phyloP scores from a whole-genome alignment of 2,888 invertebrate genomes.

The Phymatocera aterrima region DNA sequence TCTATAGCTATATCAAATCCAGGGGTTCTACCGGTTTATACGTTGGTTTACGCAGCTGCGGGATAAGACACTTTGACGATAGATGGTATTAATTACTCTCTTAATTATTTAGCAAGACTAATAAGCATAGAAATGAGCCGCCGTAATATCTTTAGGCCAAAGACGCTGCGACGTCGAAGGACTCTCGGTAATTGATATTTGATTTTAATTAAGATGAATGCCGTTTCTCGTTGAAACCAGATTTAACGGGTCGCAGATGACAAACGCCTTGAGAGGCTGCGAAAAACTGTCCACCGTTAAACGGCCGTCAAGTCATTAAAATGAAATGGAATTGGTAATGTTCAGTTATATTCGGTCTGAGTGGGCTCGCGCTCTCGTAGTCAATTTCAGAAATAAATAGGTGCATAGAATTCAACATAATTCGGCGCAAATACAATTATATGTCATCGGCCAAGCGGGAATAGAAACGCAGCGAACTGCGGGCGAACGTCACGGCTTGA shows the following conservation, averaged over 20 bases:
- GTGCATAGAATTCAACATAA: slow-evolving; percentile 14
- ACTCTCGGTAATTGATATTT: slow-evolving; percentile 29
- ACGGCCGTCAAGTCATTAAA: not conserved
- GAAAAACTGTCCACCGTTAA: not conserved
- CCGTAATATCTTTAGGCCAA: not conserved
- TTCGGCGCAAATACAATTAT: slow-evolving; percentile 20
- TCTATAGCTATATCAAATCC: too few species aligned
- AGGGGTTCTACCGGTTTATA: not conserved
- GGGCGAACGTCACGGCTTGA: slow-evolving; percentile 31
- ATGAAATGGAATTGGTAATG: slow-evolving; percentile 24
- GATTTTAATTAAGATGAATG: slow-evolving; percentile 42
- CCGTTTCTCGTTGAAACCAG: slow-evolving; percentile 18
- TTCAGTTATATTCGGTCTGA: not conserved
- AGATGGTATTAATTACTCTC: slow-evolving; percentile 35
- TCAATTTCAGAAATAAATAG: not conserved
- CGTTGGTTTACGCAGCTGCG: not conserved
- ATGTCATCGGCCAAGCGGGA: slow-evolving; percentile 14
- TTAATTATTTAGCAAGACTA: slow-evolving; percentile 35
- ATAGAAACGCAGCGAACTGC: slow-evolving; percentile 30
- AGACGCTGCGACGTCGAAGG: not conserved
- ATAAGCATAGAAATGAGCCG: slow-evolving; percentile 19
- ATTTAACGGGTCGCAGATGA: slow-evolving; percentile 14
- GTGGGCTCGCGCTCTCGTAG: not conserved
- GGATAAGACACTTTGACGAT: slow-evolving; percentile 7
- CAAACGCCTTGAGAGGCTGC: not conserved